Evolutionary conservation across 2,888 invertebrate genomes (phyloP), one percentile per base, ranked within the genome.

Genomic region (Limnephilus lunatus): DNA sequence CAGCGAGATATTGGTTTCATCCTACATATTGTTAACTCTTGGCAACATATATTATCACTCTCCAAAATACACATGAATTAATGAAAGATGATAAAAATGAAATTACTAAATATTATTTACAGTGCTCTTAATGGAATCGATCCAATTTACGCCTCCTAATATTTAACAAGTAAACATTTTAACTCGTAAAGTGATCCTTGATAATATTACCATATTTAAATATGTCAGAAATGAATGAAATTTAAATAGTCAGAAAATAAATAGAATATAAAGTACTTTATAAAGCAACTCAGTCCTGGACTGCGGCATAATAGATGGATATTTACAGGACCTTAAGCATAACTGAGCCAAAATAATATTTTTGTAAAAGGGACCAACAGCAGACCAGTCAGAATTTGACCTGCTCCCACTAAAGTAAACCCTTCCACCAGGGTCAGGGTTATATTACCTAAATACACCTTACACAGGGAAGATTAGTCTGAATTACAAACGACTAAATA

Each of bases 101-200:
- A 68, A 89, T 80, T n/a, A 32, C 81, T 89, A 90, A 82, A 90
- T 82, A 90, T 48, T 90, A 90, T 90, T 30, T 90, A 90, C 90
- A 90, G 30, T 39, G 82, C 82, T 90, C 90, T 15, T n/a, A 30
- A 81, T 90, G 82, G 90, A 90, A 82, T 48, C 11, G 19, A 82
- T 90, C 81, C n/a, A 81, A 90, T 90, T 90, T 90, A n/a, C 82
- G 44, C 48, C n/a, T 48, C 44, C 48, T 82, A 90, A 90, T 90
- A 90, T 82, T 90, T 68, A 90, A 90, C 85, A 90, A 68, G 68
- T 53, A 85, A 90, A 68, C 35, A 85, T 39, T 83, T 90, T 19
- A 85, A 90, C 25, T 68, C 25, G 35, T 48, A 90, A 44, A 87
- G 48, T 87, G 53, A 87, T 87, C 44, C 86, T 68, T 87, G 53